phyloP scores from a whole-genome alignment of 2,888 invertebrate genomes.

The Cryptophagus acutangulus region DNA sequence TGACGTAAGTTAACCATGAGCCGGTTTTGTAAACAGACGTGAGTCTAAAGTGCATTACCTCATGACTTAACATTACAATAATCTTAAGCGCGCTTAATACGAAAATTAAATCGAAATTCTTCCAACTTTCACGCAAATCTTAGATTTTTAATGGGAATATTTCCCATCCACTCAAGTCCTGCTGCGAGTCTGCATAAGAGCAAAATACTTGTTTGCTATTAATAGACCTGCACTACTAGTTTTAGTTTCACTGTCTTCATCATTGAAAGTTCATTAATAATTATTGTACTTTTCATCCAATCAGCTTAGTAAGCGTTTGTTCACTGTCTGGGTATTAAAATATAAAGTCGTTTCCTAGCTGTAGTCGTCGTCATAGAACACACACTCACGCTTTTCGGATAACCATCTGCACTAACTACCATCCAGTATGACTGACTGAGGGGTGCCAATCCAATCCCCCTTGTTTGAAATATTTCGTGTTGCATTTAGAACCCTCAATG shows the following conservation, averaged over 20 bases:
- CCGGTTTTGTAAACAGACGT: slow-evolving; percentile 1
- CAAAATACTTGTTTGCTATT: background rate
- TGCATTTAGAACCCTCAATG: slow-evolving; percentile 25
- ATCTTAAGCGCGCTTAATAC: no score
- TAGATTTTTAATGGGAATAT: background rate
- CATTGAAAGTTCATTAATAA: slow-evolving; percentile 1
- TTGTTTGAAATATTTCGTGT: no score
- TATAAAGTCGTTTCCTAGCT: slow-evolving; percentile 38
- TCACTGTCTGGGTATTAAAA: slow-evolving; percentile 39
- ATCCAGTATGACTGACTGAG: background rate
- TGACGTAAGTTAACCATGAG: slow-evolving; percentile 2
- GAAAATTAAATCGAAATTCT: no score
- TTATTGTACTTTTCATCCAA: no score
- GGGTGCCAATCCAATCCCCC: no score
- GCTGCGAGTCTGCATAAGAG: no score
- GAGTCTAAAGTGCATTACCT: background rate
- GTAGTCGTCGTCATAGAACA: no score
- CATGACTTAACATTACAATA: no score
- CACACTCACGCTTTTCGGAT: slow-evolving; percentile 30
- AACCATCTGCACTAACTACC: slow-evolving; percentile 38
- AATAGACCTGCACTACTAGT: background rate
- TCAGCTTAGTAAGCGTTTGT: no score
- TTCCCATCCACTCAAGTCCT: no score
- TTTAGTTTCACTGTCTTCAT: background rate
- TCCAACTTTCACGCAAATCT: background rate